Conservation (phyloP, 2,797 vertebrate genomes). For the Sebastes cheni region DNA sequence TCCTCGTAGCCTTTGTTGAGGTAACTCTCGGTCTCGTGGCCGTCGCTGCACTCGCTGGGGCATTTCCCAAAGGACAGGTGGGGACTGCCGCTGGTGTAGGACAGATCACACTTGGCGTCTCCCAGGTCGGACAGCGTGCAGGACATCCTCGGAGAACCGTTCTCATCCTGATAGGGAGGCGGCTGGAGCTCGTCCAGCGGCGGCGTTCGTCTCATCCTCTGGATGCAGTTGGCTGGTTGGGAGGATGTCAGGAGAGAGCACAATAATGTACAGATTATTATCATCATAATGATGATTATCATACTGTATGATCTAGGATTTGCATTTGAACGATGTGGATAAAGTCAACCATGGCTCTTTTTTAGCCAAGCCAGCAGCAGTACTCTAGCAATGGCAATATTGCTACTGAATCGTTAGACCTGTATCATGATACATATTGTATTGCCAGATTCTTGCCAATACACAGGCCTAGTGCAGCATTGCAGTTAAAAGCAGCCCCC, state of each 20-base stretch:
- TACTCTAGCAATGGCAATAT: neutral
- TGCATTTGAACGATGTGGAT: neutral
- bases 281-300: neutral
- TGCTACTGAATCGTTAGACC: too few species aligned
- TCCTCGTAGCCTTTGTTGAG: conserved; percentile 96
- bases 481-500: neutral
- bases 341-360: neutral
- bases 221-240: conserved; percentile 90
- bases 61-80: conserved; percentile 91
- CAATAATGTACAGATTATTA: neutral
- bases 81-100: conserved; percentile 92
- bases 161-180: conserved; percentile 95
- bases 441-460: too few species aligned
- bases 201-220: conserved; percentile 95
- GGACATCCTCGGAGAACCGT: conserved; percentile 93
- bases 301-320: neutral
- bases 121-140: conserved; percentile 93
- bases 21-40: conserved; percentile 90
- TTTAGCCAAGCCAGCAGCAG: neutral
- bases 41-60: conserved; percentile 90
- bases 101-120: conserved; percentile 92
- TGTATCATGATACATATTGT: too few species aligned
- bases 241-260: neutral
- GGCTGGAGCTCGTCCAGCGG: conserved; percentile 96
- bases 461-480: neutral